Evolutionary conservation across 2,113 vertebrate genomes (phyloP).

Genomic region (Scolopax mira): DNA sequence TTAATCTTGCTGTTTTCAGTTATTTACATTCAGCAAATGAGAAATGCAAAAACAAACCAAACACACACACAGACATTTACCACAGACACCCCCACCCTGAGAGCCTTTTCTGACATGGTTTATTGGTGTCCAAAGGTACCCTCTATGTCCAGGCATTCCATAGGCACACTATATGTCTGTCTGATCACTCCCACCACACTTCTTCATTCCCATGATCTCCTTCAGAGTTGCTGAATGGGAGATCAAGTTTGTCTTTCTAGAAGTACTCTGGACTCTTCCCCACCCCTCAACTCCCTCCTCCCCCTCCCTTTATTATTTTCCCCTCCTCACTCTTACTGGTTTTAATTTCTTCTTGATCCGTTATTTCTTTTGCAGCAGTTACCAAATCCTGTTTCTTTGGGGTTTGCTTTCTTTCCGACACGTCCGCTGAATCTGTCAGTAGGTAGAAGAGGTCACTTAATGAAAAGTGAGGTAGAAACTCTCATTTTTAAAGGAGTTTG

Average conservation of each 20-base stretch:
- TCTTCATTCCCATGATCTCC: background rate
- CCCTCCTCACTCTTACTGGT: rapidly evolving
- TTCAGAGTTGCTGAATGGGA: background rate
- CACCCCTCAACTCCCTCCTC: too few species aligned
- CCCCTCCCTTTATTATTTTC: background rate
- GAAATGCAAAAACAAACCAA: background rate
- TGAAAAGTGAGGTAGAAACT: background rate
- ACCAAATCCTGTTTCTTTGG: background rate
- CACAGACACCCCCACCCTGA: background rate
- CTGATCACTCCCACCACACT: background rate
- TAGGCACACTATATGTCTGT: rapidly evolving
- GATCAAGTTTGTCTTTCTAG: background rate
- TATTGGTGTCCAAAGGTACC: background rate
- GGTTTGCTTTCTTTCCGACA: background rate
- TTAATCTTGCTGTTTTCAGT: background rate
- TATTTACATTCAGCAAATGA: background rate
- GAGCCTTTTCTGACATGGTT: background rate
- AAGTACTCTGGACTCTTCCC: background rate
- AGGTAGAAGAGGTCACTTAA: background rate
- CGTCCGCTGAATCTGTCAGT: background rate
- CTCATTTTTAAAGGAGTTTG: background rate
- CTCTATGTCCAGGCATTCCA: background rate
- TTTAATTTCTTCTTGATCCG: background rate
- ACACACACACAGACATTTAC: too few species aligned
- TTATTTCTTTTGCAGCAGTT: background rate